Base-by-base conservation (phyloP, 2,113 vertebrate genomes). In the Corythaeola cristata region DNA sequence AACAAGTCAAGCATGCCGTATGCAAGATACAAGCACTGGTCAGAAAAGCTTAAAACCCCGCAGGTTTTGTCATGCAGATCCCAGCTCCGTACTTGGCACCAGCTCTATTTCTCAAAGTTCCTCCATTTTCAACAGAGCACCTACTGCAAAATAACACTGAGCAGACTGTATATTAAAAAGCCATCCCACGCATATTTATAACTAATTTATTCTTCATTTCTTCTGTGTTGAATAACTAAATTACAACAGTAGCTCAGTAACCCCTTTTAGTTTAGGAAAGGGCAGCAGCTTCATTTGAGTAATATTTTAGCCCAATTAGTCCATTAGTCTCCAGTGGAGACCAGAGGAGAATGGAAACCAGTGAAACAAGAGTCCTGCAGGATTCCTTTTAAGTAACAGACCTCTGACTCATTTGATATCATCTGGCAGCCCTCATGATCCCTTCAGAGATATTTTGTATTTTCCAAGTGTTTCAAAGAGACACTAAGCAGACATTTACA, bases 241-340 rank as follows among this genome's bases (percentile, higher is more conserved):
- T 98, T 98, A 97, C 96, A 96, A 96, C 96, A 95, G 90, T 92
- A 60, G 71, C 96, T 97, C 96, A 97, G 97, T 97, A 95, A 97
- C 96, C 89, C 94, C 96, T 98, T 98, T 97, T 97, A 97, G 94
- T 96, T 96, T 97, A 87, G 77, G 85, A 94, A 96, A 96, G 81
- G 92, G 96, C 96, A 96, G 93, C 78, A 91, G 90, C 95, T 98
- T 96, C 97, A 97, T 98, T 97, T 98, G 94, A 97, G 97, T 93
- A 97, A 96, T 97, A 95, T 88, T 98, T 97, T 97, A 97, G 96
- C 95, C 95, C 89, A 96, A 93, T 97, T 97, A 98, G 95, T 97
- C 97, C 97, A 97, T 98, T 97, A 97, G 97, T 98, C 92, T 98
- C 96, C 95, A 96, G 44, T 89, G 97, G 96, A 98, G 97, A 97